Base-by-base conservation (phyloP, 2,113 vertebrate genomes). In the Ptychochromis oligacanthus region DNA sequence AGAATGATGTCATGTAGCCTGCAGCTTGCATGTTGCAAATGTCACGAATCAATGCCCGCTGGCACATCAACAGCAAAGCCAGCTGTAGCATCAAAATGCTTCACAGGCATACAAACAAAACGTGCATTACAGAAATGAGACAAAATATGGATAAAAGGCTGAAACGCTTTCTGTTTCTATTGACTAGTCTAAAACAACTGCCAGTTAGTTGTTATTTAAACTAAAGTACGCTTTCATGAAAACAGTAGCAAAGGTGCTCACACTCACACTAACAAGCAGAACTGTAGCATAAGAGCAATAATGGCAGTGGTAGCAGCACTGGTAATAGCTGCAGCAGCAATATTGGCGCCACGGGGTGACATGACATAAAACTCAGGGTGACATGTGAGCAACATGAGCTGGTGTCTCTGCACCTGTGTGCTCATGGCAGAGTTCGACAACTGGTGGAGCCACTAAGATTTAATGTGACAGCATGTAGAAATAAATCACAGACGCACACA, bases 351-450 rank as follows among this genome's bases (percentile, higher is more conserved):
- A 18, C n/a, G 9, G 77, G 24, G 26, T 36, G 24, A 62, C 38
- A 57, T 40, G 72, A 61, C 24, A 43, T 58, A n/a, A 70, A 49
- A 56, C 46, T n/a, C 24, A 57, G 55, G 18, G 75, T 83, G 85
- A 78, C 80, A 61, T 80, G 61, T 72, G 49, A 80, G 82, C 64
- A 87, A 80, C 59, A 80, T 43, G 85, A 92, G 78, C 77, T 70
- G 36, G 8, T 31, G 28, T 83, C 59, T 10, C 56, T 12, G 17
- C 91, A 89, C 83, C 81, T 90, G 85, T 89, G 90, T 70, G 72
- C 54, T 82, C 36, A 1, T 24, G 61, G 74, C 57, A 36, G 14
- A 62, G 58, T 65, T 43, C 40, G 76, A 60, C 77, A 89, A 81
- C 78, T 86, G 86, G n/a, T 36, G 38, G 24, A 82, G 75, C 74